Evolutionary conservation across 2,888 invertebrate species (phyloP).

Genomic region (Drosophila buzzatii): DNA sequence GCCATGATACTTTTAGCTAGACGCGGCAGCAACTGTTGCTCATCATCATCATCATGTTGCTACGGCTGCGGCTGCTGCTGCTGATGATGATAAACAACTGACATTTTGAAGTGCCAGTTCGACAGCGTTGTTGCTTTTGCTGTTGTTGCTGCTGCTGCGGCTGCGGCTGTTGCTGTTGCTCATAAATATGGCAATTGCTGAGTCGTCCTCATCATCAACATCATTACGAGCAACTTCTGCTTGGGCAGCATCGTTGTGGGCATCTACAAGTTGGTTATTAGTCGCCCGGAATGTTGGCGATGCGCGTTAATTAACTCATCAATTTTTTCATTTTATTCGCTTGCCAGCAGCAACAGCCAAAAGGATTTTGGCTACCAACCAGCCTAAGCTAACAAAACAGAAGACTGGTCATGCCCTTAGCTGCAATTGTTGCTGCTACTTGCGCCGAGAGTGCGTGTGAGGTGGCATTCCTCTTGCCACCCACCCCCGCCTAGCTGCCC

Average conservation of each 20-base stretch:
- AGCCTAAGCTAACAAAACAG: constrained; percentile 27
- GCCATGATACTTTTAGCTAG: constrained; percentile 66
- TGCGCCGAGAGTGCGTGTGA: constrained; percentile 59
- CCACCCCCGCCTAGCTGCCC: constrained; percentile 1
- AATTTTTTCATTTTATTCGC: constrained; percentile 62
- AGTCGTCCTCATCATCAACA: constrained; percentile 24
- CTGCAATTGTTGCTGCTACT: not conserved
- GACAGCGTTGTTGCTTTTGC: constrained; percentile 57
- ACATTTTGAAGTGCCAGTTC: constrained; percentile 78
- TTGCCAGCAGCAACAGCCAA: constrained; percentile 24
- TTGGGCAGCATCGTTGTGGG: constrained; percentile 44
- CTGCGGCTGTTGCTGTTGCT: constrained; percentile 33
- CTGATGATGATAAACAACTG: constrained; percentile 74
- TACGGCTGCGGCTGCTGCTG: constrained; percentile 20
- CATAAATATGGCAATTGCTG: constrained; percentile 58
- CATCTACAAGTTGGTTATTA: constrained; percentile 80
- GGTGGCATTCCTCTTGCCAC: constrained; percentile 57
- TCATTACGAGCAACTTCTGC: constrained; percentile 15
- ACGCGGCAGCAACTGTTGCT: constrained; percentile 35
- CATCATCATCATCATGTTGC: constrained; percentile 39
- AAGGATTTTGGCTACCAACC: constrained; percentile 44
- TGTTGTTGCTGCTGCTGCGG: constrained; percentile 12
- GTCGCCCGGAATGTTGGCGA: constrained; percentile 79
- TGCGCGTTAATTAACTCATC: constrained; percentile 81
- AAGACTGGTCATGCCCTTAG: constrained; percentile 1